phyloP scores from a whole-genome alignment of 2,113 vertebrate genomes.

The Propithecus coquereli region DNA sequence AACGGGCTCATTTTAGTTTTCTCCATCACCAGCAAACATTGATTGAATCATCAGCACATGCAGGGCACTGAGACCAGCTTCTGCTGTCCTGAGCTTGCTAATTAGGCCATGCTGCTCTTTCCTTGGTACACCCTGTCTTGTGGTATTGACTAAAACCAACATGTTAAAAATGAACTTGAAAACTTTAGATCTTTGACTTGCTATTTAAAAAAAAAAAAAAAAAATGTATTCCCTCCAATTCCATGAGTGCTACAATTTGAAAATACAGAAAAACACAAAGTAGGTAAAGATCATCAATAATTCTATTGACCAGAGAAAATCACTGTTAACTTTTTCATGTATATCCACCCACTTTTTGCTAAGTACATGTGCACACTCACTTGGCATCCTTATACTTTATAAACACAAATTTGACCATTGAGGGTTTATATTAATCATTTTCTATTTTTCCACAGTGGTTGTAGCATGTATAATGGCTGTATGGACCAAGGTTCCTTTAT shows the following conservation, averaged over 20 bases:
- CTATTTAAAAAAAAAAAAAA: background rate
- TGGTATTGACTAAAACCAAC: slow-evolving; percentile 16
- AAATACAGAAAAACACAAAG: background rate
- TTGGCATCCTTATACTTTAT: background rate
- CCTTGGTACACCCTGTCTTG: background rate
- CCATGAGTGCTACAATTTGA: background rate
- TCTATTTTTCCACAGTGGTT: background rate
- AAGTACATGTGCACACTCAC: rapidly evolving
- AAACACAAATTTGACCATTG: background rate
- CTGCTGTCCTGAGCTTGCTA: background rate
- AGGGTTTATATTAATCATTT: background rate
- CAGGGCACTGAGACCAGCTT: background rate
- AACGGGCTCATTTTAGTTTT: background rate
- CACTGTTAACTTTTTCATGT: background rate
- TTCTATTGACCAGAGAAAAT: background rate
- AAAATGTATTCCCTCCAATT: background rate
- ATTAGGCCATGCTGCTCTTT: background rate
- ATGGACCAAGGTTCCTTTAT: background rate
- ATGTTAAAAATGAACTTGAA: slow-evolving; percentile 26
- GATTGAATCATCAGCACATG: background rate
- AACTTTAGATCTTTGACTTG: background rate
- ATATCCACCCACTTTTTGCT: background rate
- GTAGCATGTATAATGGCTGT: background rate
- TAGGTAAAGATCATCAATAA: background rate
- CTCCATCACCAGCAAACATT: background rate